Base-by-base conservation (phyloP, 2,888 invertebrate species). In the Boloria selene region DNA sequence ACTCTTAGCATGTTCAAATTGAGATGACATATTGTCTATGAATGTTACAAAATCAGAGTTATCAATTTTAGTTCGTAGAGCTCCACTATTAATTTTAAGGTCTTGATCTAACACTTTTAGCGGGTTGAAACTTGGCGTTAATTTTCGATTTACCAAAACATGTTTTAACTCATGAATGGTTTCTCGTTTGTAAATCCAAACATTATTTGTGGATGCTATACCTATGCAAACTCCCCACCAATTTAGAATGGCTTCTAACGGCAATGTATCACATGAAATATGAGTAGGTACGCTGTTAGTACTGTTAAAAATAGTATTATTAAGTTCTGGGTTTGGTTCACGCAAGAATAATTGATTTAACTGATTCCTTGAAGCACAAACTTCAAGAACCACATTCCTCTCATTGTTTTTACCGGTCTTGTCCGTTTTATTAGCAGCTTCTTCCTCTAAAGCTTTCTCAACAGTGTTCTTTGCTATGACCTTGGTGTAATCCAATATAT, bases 301-400 rank as follows among this genome's bases (percentile, higher is more conserved):
- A 13, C 75, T 64, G n/a, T 87, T 85, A 42, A 88, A 84, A 0
- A 90, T 78, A 0, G 80, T 71, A 13, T 79, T 77, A 10, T 78
- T 78, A 4, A 53, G 26, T 5, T 52, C 54, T 0, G 74, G 65
- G 4, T 76, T 74, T 0, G 87, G 87, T 38, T 73, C 65, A n/a
- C 78, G 73, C 55, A 74, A 79, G 18, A 87, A 71, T 2, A 87
- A 61, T 13, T 77, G 70, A 26, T 83, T 82, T 0, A 87, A 68
- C 61, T 87, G 84, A 0, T 70, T 61, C 45, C 84, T 77, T 0
- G 81, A 75, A 4, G 84, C 81, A 0, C 74, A 70, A 0, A 86
- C 70, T 65, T 86, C 83, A 72, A 87, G 74, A 0, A 81, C 70
- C 0, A 85, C 76, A 13, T 79, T 75, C 0, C 70, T 56, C 0